A percentile compares a stretch with the other conserved stretches of the same genome.
phyloP scores from a whole-genome alignment of 2,888 invertebrate genomes.

The Diloba caeruleocephala region DNA sequence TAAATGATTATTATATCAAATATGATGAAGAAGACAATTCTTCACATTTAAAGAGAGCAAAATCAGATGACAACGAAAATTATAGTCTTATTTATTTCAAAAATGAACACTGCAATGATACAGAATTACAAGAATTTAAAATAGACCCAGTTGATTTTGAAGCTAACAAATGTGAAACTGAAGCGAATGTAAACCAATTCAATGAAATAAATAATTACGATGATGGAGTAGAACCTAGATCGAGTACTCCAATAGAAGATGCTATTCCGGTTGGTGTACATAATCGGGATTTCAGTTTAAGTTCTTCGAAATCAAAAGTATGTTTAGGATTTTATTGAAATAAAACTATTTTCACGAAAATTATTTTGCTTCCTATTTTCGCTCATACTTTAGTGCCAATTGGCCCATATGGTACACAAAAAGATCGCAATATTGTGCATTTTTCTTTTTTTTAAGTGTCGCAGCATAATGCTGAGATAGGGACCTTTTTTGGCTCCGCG shows the following conservation, averaged over 20 bases:
- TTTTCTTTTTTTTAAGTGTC: too few species aligned
- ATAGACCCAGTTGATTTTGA: neutral
- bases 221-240: neutral
- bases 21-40: slow-evolving; percentile 22
- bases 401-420: too few species aligned
- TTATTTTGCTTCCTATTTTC: too few species aligned
- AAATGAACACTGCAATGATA: slow-evolving; percentile 7
- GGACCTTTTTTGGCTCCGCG: too few species aligned
- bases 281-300: neutral
- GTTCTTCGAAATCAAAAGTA: neutral
- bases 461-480: too few species aligned
- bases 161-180: neutral
- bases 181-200: neutral
- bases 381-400: too few species aligned
- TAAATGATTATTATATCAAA: slow-evolving; percentile 28
- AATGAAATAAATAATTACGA: neutral
- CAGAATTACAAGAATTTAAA: neutral
- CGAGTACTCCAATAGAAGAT: neutral
- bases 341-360: neutral
- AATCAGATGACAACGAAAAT: slow-evolving; percentile 6
- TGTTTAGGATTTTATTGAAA: neutral
- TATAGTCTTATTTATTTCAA: slow-evolving; percentile 10
- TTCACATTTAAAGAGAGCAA: neutral
- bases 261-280: neutral
- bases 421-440: too few species aligned